A percentile compares a stretch with the other conserved stretches of the same genome.
These are phyloP conservation scores for Archilochus colubris DNA, from an alignment of 2,113 vertebrate genomes.

Conservation along the genomic window DNA sequence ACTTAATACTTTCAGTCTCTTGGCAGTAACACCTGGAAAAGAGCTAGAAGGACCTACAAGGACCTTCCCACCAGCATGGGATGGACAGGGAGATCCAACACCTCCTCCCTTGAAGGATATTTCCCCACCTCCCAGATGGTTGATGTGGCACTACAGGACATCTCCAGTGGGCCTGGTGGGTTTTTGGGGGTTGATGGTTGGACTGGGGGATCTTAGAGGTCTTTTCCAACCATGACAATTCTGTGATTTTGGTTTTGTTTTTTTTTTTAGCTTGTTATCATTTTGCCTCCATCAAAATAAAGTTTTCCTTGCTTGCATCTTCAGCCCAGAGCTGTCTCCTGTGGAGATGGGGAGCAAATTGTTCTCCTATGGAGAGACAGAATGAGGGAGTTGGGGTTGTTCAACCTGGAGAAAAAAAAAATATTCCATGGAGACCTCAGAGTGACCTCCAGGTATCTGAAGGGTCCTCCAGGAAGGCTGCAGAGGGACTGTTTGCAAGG, in stretches of 20 bases:
- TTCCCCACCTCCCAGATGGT: not conserved
- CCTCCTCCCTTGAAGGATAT: rapidly evolving
- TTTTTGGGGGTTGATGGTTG: no score
- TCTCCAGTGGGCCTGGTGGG: no score
- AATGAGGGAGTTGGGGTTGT: no score
- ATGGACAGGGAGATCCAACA: not conserved
- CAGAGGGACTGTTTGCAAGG: no score
- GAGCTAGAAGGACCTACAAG: not conserved
- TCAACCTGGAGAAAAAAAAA: no score
- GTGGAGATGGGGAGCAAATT: not conserved
- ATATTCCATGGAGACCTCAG: no score
- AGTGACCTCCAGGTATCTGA: no score
- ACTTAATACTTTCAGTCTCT: not conserved
- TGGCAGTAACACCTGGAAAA: not conserved
- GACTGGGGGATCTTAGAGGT: no score
- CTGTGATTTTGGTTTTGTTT: not conserved
- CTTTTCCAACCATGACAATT: no score
- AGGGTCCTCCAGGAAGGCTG: no score
- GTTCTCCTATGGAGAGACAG: no score
- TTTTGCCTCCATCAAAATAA: not conserved
- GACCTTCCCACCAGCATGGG: not conserved
- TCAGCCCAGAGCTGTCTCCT: not conserved
- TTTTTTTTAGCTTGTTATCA: not conserved
- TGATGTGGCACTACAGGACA: no score
- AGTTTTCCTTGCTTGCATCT: not conserved